Evolutionary conservation across 2,888 invertebrate genomes (phyloP), one percentile per base, ranked within the genome.

Genomic region (Thereva unica): DNA sequence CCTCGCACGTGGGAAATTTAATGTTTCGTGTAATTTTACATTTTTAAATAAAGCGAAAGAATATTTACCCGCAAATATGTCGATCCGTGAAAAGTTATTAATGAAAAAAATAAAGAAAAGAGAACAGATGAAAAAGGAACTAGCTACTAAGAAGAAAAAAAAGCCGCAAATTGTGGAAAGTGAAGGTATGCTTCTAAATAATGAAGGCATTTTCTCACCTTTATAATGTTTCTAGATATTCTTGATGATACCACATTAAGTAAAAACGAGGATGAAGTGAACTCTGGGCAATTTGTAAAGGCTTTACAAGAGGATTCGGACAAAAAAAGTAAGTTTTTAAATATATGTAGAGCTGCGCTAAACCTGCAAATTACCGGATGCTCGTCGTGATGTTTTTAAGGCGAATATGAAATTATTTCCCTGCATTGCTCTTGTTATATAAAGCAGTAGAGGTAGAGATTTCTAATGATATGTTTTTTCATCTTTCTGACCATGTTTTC

Each of bases 41-140:
- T 57, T 10, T 8, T 37, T n/a, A n/a, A 35, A n/a, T n/a, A n/a
- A 35, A n/a, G 9, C 8, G 38, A 42, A 42, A 4, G 42, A 2
- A 23, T 23, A 57, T n/a, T n/a, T n/a, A n/a, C n/a, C 23, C 50
- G 8, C 1, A 44, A 70, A 70, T 56, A 80, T 80, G 80, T 78
- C 80, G 4, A 75, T 80, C 9, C 75, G 80, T 0, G 89, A 91
- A 70, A 89, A 89, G 80, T 84, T 91, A 57, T 81, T 91, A 35
- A 85, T 89, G 85, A 83, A 89, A 65, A 92, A 92, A 81, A 90
- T 92, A 41, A 91, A 87, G 71, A 91, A 91, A 74, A 84, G 89
- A 0, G 91, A 91, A 73, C 88, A 89, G 73, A 87, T 86, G 71
- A 92, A 87, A 75, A 82, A 87, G 72, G 87, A 88, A 75, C 82